Evolutionary conservation across 2,888 invertebrate species (phyloP).

Genomic region (Tridacna crocea): DNA sequence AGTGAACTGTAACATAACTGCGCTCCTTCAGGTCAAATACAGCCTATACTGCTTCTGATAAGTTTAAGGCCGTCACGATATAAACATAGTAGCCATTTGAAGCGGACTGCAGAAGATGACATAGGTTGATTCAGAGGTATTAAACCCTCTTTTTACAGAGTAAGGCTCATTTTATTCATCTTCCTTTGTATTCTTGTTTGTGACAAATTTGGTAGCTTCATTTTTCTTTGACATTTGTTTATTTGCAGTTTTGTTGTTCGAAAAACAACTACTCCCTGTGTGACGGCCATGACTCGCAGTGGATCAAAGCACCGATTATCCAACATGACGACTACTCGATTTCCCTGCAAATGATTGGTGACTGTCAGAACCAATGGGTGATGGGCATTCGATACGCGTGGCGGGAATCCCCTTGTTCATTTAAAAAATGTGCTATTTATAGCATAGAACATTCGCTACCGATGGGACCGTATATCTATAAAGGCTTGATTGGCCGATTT

Average conservation of each 20-base stretch:
- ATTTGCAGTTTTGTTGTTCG: conserved; percentile 61
- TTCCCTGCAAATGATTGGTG: conserved; percentile 54
- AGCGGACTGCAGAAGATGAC: no score
- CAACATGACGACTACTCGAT: conserved; percentile 45
- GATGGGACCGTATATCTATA: conserved; percentile 63
- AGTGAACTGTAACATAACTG: no score
- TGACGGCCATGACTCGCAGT: conserved; percentile 53
- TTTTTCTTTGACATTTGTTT: neutral
- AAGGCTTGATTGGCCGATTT: conserved; percentile 39
- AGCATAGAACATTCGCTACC: conserved; percentile 65
- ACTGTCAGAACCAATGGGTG: conserved; percentile 54
- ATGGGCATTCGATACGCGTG: conserved; percentile 70
- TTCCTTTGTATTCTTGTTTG: no score
- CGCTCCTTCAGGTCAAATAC: no score
- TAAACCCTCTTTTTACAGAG: no score
- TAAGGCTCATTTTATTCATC: no score
- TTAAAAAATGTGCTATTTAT: conserved; percentile 72
- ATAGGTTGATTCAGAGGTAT: no score
- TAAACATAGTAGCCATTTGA: no score
- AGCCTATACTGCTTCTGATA: no score
- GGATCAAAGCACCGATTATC: conserved; percentile 66
- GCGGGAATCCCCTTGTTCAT: conserved; percentile 72
- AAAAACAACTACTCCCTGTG: conserved; percentile 56
- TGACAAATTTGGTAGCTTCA: no score
- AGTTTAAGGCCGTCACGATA: no score